Conservation (phyloP, 2,888 invertebrate genomes). For the Rhaphigaster nebulosa region DNA sequence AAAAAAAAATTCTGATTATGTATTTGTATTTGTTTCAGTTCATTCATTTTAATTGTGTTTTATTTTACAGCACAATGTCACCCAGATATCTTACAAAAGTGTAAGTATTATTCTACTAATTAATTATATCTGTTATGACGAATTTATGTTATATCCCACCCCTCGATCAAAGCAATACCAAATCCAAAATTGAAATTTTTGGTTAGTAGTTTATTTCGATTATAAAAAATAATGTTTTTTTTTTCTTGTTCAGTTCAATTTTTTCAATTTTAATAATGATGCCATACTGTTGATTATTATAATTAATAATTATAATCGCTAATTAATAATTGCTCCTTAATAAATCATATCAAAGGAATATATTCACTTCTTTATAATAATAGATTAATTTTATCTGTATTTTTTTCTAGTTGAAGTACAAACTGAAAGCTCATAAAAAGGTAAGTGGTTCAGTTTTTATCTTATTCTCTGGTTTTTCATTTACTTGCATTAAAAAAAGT, state of each 20-base stretch:
- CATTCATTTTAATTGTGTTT: neutral
- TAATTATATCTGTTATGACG: neutral
- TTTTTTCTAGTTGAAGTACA: conserved; percentile 35
- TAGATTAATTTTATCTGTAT: neutral
- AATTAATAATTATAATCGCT: no score
- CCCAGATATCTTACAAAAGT: conserved; percentile 12
- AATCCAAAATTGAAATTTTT: neutral
- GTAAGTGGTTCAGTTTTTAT: neutral
- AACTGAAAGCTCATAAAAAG: neutral
- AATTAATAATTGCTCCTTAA: no score
- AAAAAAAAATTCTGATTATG: neutral
- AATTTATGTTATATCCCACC: neutral
- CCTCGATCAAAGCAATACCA: neutral
- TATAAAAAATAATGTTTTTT: no score
- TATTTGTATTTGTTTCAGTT: neutral
- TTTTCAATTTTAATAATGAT: neutral
- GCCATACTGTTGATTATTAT: neutral
- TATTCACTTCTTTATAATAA: no score
- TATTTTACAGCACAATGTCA: conserved; percentile 21
- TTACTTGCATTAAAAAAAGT: no score
- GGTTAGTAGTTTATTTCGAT: no score
- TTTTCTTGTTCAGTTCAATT: neutral
- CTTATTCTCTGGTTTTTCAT: neutral
- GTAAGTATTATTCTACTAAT: neutral
- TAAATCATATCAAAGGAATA: no score